phyloP scores from a whole-genome alignment of 2,888 invertebrate species.

The Bombylius discolor region DNA sequence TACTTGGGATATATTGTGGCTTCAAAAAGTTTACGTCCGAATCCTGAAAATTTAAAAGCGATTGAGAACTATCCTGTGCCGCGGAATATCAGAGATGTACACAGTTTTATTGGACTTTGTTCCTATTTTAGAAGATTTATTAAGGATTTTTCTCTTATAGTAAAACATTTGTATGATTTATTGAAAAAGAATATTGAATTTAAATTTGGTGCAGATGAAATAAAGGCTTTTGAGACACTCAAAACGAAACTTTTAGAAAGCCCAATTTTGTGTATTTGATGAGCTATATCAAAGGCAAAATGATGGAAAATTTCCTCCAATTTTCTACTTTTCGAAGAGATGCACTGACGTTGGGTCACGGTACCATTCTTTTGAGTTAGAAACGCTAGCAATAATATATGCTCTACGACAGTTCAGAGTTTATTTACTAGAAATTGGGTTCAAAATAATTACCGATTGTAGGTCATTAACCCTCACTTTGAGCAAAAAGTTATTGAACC shows the following conservation, averaged over 20 bases:
- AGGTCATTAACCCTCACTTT: no score
- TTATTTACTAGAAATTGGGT: no score
- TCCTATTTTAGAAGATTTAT: constrained; percentile 12
- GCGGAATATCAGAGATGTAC: constrained; percentile 13
- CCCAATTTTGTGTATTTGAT: background rate
- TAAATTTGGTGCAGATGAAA: background rate
- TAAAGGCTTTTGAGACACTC: background rate
- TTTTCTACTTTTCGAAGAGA: no score
- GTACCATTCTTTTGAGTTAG: no score
- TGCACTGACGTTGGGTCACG: no score
- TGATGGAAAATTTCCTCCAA: no score
- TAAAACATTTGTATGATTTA: background rate
- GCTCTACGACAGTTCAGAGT: no score
- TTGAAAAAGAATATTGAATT: constrained; percentile 8
- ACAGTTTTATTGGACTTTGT: constrained; percentile 18
- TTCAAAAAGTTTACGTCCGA: constrained; percentile 13
- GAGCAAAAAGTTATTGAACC: no score
- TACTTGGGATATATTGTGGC: constrained; percentile 15
- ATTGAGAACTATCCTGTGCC: constrained; percentile 15
- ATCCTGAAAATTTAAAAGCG: constrained; percentile 16
- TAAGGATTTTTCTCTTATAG: background rate
- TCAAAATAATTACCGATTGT: no score
- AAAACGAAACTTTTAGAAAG: constrained; percentile 7
- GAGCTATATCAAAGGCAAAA: no score
- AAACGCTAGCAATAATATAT: no score